phyloP scores from a whole-genome alignment of 1,140 invertebrate genomes.

The Tenebrio molitor region DNA sequence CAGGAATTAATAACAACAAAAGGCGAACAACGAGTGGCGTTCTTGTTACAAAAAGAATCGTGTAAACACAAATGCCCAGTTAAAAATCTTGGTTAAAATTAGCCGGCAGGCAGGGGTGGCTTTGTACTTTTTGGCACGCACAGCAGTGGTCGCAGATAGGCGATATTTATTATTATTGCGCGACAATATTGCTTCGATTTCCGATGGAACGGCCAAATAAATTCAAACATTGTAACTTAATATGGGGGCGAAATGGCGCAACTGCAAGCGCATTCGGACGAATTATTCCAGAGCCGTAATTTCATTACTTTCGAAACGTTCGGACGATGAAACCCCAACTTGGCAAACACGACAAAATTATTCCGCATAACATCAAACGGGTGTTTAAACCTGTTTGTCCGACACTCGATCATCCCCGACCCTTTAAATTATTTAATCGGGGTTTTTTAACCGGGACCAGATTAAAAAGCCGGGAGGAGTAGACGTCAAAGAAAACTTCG shows the following conservation, averaged over 20 bases:
- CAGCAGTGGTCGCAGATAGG: conserved; percentile 5
- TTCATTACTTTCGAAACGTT: conserved; percentile 25
- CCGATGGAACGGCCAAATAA: conserved; percentile 31
- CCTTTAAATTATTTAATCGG: not conserved
- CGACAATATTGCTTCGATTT: conserved; percentile 32
- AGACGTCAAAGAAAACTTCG: not conserved
- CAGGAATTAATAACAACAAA: not conserved
- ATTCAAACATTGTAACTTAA: conserved; percentile 39
- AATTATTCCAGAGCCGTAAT: conserved; percentile 31
- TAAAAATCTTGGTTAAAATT: too few species aligned
- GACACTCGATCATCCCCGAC: conserved; percentile 5
- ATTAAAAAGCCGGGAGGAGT: conserved; percentile 3
- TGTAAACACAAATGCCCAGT: too few species aligned
- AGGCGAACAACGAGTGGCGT: too few species aligned
- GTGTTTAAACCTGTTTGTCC: conserved; percentile 8
- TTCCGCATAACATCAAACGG: not conserved
- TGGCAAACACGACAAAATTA: not conserved
- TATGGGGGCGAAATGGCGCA: conserved; percentile 27
- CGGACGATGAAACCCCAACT: conserved; percentile 15
- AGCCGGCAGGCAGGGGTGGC: too few species aligned
- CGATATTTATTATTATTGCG: conserved; percentile 36
- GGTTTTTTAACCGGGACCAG: conserved; percentile 4
- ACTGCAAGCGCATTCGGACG: conserved; percentile 25
- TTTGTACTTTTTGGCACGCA: not conserved
- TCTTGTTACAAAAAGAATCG: too few species aligned